Conservation (phyloP, 2,797 vertebrate genomes). For the Microhierax caerulescens region DNA sequence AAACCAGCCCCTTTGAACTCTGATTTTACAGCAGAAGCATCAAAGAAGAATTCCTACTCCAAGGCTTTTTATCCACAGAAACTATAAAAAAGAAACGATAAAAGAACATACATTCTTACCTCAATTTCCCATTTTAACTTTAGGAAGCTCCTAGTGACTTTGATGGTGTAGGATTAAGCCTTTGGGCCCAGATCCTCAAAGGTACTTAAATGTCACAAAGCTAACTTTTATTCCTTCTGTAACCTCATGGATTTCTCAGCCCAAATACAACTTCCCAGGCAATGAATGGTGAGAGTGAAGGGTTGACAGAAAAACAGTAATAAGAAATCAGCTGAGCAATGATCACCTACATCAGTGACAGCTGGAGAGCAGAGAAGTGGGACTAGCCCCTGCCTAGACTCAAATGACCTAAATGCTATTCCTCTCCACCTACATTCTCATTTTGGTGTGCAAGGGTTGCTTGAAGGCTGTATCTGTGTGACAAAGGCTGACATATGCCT, state of each 20-base stretch:
- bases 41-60: slow-evolving; percentile 25
- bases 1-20: slow-evolving; percentile 36
- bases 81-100: slow-evolving; percentile 6
- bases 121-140: slow-evolving; percentile 33
- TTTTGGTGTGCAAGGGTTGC: neutral
- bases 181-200: slow-evolving; percentile 32
- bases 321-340: neutral
- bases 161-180: neutral
- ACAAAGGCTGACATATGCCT: neutral
- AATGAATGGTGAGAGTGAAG: neutral
- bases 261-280: neutral
- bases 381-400: neutral
- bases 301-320: neutral
- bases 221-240: neutral
- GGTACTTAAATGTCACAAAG: neutral
- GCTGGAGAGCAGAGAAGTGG: neutral
- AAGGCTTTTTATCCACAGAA: slow-evolving; percentile 35
- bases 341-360: neutral
- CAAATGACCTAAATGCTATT: neutral
- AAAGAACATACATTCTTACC: slow-evolving; percentile 16
- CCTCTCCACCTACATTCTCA: neutral
- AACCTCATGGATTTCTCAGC: neutral
- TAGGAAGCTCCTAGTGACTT: neutral
- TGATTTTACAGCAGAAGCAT: slow-evolving; percentile 45
- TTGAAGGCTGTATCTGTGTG: neutral